Evolutionary conservation across 92 coral and sea anemone species (phyloP), one percentile per base, ranked within the genome.

Genomic region (Isaurus tuberculatus): DNA sequence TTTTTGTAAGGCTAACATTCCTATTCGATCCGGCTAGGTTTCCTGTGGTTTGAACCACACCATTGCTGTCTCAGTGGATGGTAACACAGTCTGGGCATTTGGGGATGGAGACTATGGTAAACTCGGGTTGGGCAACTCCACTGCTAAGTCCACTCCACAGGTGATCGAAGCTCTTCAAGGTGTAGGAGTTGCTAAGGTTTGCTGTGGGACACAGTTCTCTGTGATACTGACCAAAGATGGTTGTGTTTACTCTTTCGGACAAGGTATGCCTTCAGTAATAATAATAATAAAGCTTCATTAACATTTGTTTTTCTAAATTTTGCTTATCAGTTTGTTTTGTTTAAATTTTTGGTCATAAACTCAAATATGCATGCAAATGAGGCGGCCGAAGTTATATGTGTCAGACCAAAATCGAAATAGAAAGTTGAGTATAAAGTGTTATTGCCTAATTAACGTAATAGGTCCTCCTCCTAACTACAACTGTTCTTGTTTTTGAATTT

Each of bases 31-130:
- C 0, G 57, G 3, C 5, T 64, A 93, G 97, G 97, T 93, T 30
- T 88, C 94, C 8, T 93, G 97, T 75, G 97, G 97, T 17, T 67
- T 93, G 70, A 93, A 91, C 88, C 97, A 93, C 85, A 93, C 97
- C 37, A 88, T 93, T 13, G 91, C 91, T 0, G 80, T 93, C 3
- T 93, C 97, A 25, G 81, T 86, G 28, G 97, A 93, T 63, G 94
- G 97, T 44, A 91, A 80, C 83, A 83, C 92, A 2, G 92, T 90
- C 0, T 93, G 94, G 94, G 97, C 97, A 14, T 93, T 91, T 66
- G 97, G 97, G 63, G 97, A 93, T 65, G 97, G 97, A 6, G 97
- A 93, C 78, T 93, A 93, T 8, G 97, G 97, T 30, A 93, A 93
- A 68, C 94, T 93, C 31, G 97, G 97, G 25, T 81, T 93, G 70